Conservation (phyloP, 2,888 invertebrate genomes). For the Cantharis flavilabris region DNA sequence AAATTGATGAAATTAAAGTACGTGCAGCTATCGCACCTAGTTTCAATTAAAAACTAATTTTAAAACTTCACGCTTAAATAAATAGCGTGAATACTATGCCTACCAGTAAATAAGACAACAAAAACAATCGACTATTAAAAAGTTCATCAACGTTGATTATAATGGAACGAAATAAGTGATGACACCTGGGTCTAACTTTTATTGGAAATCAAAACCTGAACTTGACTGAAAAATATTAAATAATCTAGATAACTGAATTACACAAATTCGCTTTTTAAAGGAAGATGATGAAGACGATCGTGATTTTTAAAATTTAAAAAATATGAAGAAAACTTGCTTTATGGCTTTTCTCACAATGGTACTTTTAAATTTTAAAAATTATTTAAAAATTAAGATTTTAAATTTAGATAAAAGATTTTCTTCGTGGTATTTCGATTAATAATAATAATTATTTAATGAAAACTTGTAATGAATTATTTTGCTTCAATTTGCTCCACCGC, state of each 20-base stretch:
- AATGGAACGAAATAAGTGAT: constrained; percentile 20
- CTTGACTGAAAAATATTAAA: constrained; percentile 12
- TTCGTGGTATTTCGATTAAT: too few relatives aligned
- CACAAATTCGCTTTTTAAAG: not conserved
- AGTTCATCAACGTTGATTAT: constrained; percentile 38
- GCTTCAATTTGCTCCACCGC: too few relatives aligned
- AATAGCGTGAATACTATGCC: constrained; percentile 39
- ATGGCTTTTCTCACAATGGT: too few relatives aligned
- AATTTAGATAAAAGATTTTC: too few relatives aligned
- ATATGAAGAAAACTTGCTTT: too few relatives aligned
- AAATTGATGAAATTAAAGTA: constrained; percentile 23
- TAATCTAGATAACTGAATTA: not conserved
- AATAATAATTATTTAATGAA: too few relatives aligned
- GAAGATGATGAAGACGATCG: too few relatives aligned
- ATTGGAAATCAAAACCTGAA: constrained; percentile 53
- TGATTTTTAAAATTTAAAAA: not conserved
- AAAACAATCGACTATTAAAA: constrained; percentile 39
- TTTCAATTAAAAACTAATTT: constrained; percentile 45
- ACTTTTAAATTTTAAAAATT: too few relatives aligned
- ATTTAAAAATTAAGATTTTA: too few relatives aligned
- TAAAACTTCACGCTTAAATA: constrained; percentile 47
- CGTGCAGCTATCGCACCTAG: constrained; percentile 28
- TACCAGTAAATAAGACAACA: constrained; percentile 34
- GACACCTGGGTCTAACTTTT: constrained; percentile 41
- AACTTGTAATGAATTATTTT: too few relatives aligned